These are phyloP conservation scores for Sorex fumeus DNA, from an alignment of 2,113 vertebrate species.

Conservation along the genomic window DNA sequence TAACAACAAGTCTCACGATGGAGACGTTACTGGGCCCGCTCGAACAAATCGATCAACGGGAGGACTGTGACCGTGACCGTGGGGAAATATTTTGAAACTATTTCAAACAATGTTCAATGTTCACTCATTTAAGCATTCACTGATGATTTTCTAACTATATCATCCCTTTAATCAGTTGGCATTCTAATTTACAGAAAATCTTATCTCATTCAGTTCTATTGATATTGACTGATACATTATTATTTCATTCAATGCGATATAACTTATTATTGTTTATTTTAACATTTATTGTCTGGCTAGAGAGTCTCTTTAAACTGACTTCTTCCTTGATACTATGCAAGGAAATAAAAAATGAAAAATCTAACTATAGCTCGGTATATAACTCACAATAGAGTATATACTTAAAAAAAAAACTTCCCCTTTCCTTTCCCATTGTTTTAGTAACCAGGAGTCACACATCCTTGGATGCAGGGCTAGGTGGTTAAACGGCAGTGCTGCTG, in stretches of 20 bases:
- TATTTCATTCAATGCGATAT: constrained; percentile 29
- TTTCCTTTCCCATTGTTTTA: too few relatives aligned
- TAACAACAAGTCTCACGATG: too few relatives aligned
- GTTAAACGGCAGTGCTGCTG: too few relatives aligned
- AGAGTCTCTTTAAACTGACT: neutral
- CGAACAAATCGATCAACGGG: too few relatives aligned
- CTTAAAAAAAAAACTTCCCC: too few relatives aligned
- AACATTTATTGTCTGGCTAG: neutral
- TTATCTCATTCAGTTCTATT: neutral
- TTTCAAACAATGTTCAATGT: constrained; percentile 20
- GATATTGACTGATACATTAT: neutral
- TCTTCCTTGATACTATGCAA: constrained; percentile 26
- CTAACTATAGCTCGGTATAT: too few relatives aligned
- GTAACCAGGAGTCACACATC: too few relatives aligned
- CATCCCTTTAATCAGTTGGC: neutral
- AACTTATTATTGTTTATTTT: constrained; percentile 35
- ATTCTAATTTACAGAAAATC: constrained; percentile 17
- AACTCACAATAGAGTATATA: too few relatives aligned
- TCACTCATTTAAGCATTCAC: neutral
- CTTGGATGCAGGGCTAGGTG: too few relatives aligned
- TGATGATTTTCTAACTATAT: neutral
- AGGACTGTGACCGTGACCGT: too few relatives aligned
- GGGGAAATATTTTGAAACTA: constrained; percentile 35
- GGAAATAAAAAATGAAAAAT: neutral
- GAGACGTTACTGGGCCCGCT: too few relatives aligned